A percentile compares a stretch with the other conserved stretches of the same genome.
Conservation (phyloP, 2,888 invertebrate genomes). For the Electrophaes corylata region DNA sequence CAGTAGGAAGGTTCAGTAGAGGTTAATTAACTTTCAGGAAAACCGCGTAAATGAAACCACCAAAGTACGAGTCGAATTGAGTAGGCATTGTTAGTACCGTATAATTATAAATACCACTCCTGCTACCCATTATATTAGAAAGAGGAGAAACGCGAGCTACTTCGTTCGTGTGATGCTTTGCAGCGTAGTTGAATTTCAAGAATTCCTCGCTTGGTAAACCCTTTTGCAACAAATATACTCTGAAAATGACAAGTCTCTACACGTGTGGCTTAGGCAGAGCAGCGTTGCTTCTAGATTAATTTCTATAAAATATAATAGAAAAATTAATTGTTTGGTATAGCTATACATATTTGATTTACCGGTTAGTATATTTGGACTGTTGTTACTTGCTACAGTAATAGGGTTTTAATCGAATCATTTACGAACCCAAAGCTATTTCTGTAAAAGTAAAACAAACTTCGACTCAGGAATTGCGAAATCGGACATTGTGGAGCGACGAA, state of each 20-base stretch:
- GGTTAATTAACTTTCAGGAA: constrained; percentile 43
- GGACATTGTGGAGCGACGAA: constrained; percentile 38
- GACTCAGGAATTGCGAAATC: constrained; percentile 19
- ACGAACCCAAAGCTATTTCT: constrained; percentile 5
- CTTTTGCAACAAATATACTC: too few relatives aligned
- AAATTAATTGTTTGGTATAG: background rate
- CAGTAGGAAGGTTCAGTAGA: constrained; percentile 46
- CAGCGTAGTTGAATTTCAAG: too few relatives aligned
- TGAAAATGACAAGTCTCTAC: too few relatives aligned
- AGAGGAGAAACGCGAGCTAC: too few relatives aligned
- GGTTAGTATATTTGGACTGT: background rate
- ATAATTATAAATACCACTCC: background rate
- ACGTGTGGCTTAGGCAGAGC: too few relatives aligned
- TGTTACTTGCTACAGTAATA: background rate
- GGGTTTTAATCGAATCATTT: background rate
- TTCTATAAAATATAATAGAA: too few relatives aligned
- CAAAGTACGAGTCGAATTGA: background rate
- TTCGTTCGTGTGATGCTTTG: too few relatives aligned
- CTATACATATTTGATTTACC: background rate
- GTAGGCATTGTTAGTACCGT: background rate
- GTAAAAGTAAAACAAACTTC: constrained; percentile 2
- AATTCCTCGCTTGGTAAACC: too few relatives aligned
- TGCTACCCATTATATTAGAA: background rate
- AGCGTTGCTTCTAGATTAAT: too few relatives aligned
- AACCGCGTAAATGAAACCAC: constrained; percentile 17